Evolutionary conservation across 2,888 invertebrate genomes (phyloP).

Genomic region (Eueremaeus valkanovi): DNA sequence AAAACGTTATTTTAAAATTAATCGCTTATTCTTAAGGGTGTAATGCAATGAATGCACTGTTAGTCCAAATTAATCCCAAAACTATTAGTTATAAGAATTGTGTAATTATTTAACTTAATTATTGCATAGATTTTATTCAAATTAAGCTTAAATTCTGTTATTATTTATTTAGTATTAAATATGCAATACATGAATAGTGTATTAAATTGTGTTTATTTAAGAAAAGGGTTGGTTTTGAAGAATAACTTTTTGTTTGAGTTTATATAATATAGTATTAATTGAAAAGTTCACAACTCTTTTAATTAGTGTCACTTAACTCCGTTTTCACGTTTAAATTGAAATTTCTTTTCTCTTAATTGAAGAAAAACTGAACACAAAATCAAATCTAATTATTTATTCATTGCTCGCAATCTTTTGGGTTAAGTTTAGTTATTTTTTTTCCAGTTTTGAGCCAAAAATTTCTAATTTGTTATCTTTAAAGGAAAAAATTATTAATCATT

Average conservation of each 20-base stretch:
- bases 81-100: neutral
- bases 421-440: too few species aligned
- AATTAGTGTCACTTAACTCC: neutral
- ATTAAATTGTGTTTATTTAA: neutral
- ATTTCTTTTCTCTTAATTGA: neutral
- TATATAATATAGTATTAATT: neutral
- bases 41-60: neutral
- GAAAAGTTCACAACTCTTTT: neutral
- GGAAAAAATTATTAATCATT: slow-evolving; percentile 9
- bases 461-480: slow-evolving; percentile 4
- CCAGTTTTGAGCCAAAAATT: slow-evolving; percentile 6
- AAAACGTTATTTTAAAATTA: neutral
- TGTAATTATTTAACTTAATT: neutral
- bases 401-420: neutral
- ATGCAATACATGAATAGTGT: too few species aligned
- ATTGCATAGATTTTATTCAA: neutral
- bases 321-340: neutral
- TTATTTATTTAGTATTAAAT: too few species aligned
- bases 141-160: neutral
- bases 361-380: neutral
- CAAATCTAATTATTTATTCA: neutral
- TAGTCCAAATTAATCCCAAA: neutral
- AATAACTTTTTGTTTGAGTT: too few species aligned
- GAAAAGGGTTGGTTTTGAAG: neutral
- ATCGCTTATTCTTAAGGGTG: neutral